Percentiles rank a stretch among this genome's conserved stretches.
These are phyloP conservation scores for Machimus atricapillus DNA, from an alignment of 2,888 invertebrate species.

Conservation along the genomic window DNA sequence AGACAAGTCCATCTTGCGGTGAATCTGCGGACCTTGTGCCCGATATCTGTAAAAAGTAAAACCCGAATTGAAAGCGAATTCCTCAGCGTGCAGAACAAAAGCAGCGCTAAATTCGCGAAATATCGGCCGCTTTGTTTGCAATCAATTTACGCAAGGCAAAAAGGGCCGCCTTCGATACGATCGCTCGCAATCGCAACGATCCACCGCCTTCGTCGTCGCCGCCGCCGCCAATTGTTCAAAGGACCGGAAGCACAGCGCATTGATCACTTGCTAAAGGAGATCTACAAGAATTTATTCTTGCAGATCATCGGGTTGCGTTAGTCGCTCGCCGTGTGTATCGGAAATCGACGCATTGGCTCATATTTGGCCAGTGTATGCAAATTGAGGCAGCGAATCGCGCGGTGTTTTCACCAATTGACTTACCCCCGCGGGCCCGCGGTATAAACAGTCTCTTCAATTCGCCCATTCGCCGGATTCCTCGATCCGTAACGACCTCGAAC, in stretches of 20 bases:
- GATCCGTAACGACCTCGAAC: conserved; percentile 77
- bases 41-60: conserved; percentile 66
- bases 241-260: conserved; percentile 50
- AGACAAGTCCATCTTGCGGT: conserved; percentile 74
- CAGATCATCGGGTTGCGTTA: conserved; percentile 26
- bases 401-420: conserved; percentile 50
- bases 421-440: conserved; percentile 79
- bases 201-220: not conserved
- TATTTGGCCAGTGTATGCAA: conserved; percentile 10
- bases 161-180: not conserved
- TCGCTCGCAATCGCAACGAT: conserved; percentile 13
- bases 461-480: conserved; percentile 74
- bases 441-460: conserved; percentile 74
- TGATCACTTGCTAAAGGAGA: conserved; percentile 48
- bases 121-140: not conserved
- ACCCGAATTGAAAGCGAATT: not conserved
- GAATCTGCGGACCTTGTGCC: conserved; percentile 78
- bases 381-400: not conserved
- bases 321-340: conserved; percentile 18
- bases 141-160: conserved; percentile 14
- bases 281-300: conserved; percentile 39
- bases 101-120: not conserved
- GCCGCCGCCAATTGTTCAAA: conserved; percentile 28
- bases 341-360: conserved; percentile 26
- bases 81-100: not conserved